A percentile compares a stretch with the other conserved stretches of the same genome.
phyloP scores from a whole-genome alignment of 2,797 vertebrate species.

The Hoplostethus atlanticus region DNA sequence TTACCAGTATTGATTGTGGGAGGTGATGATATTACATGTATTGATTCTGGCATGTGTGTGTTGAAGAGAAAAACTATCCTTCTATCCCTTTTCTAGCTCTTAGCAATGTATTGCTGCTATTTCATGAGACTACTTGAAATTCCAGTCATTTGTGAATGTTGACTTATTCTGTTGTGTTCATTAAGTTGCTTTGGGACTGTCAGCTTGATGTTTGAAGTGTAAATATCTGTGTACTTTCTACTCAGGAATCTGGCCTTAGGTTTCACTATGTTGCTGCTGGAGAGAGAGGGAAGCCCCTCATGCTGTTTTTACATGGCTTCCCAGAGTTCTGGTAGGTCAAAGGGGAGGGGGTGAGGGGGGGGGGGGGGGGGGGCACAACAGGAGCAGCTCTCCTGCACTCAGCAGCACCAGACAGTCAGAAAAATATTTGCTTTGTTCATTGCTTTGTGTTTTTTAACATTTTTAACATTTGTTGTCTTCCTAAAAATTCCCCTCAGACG shows the following conservation, averaged over 20 bases:
- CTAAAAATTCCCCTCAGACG: neutral
- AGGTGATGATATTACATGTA: too few relatives aligned
- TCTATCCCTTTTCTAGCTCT: neutral
- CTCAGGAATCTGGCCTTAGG: slow-evolving; percentile 95
- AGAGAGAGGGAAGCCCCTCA: slow-evolving; percentile 96
- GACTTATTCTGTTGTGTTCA: slow-evolving; percentile 4
- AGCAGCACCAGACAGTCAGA: neutral
- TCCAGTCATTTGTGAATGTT: neutral
- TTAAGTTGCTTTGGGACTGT: slow-evolving; percentile 15
- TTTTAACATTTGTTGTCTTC: slow-evolving; percentile 7
- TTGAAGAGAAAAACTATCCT: neutral
- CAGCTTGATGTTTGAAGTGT: neutral
- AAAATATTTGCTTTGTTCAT: slow-evolving; percentile 7
- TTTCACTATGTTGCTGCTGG: slow-evolving; percentile 99
- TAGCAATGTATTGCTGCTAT: neutral
- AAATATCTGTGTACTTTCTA: slow-evolving; percentile 23
- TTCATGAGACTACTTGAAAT: neutral
- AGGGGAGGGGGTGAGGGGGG: neutral
- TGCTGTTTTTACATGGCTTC: slow-evolving; percentile 98
- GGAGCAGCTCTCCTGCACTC: slow-evolving; percentile 1
- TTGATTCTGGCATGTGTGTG: neutral
- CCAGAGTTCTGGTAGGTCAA: slow-evolving; percentile 97
- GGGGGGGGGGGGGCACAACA: neutral
- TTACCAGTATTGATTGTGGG: too few relatives aligned
- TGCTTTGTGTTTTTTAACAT: slow-evolving; percentile 7